Base-by-base conservation (phyloP, 2,797 vertebrate genomes). In the Anguilla obscura region DNA sequence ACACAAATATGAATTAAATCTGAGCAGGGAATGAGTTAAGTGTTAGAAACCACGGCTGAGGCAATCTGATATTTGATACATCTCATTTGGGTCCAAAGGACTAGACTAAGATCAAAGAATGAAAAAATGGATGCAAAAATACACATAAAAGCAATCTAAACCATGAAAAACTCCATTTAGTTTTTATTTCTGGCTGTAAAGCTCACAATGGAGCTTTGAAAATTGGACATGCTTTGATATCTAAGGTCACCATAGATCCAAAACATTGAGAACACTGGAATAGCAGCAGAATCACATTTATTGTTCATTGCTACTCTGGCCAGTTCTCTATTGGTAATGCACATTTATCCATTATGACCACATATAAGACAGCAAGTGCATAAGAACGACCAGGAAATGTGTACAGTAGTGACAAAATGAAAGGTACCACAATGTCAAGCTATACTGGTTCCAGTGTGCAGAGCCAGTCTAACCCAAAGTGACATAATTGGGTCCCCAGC, bases 1-100 rank as follows among this genome's bases (percentile, higher is more conserved):
- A 88, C 91, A 89, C 87, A 90, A 91, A 90, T 88, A 87, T 88
- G 83, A 88, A 60, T 60, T 87, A 87, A 88, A 88, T 69, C 85
- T 90, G 88, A 52, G 92, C 85, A 40, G 87, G 45, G 86, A 36
- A n/a, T 40, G 36, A 85, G 18, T 33, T 21, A 63, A 63, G 58
- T 45, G 30, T 40, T n/a, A 18, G 56, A 45, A 63, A 24, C 56
- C 58, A 40, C n/a, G 18, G 14, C 84, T 63, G 18, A 58, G 40
- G 79, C 21, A n/a, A 24, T 82, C 9, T 50, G 79, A 24, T 33
- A 45, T 40, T 40, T 40, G 14, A 76, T 74, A 9, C 27, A 71
- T 71, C 18, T 45, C 33, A 79, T 30, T 71, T 36, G 74, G 74
- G 74, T 79, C 74, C 69, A 40, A 71, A 71, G 63, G 24, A 76